These are phyloP conservation scores for Rhynchonycteris naso DNA, from an alignment of 2,797 vertebrate genomes.

Conservation along the genomic window DNA sequence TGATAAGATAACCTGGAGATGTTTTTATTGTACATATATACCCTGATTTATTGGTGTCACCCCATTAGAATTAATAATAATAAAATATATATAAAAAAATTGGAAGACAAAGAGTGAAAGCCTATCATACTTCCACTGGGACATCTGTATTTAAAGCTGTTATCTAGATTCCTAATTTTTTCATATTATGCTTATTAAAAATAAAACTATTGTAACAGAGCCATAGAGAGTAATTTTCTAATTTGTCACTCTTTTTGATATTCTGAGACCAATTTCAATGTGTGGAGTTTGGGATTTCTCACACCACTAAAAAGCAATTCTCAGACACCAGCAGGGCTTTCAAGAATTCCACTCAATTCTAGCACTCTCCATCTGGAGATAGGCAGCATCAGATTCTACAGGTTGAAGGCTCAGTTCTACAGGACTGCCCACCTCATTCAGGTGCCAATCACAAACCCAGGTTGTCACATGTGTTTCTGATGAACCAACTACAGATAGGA, in stretches of 20 bases:
- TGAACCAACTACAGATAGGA: not conserved
- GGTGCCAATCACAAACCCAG: not conserved
- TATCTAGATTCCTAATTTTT: not conserved
- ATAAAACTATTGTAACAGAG: not conserved
- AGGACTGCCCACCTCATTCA: not conserved
- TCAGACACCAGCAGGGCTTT: not conserved
- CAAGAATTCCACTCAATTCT: not conserved
- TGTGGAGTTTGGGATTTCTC: not conserved
- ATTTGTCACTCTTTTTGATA: not conserved
- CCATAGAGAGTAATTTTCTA: not conserved
- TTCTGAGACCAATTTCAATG: not conserved
- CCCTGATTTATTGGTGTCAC: no score
- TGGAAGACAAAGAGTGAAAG: not conserved
- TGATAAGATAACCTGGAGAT: no score
- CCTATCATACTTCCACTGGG: not conserved
- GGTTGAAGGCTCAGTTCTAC: not conserved
- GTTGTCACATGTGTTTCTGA: not conserved
- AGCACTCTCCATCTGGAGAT: not conserved
- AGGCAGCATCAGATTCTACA: not conserved
- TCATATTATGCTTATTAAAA: not conserved
- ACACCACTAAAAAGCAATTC: not conserved
- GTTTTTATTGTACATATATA: no score
- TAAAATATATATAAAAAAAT: no score
- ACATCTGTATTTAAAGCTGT: not conserved
- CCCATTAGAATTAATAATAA: no score